phyloP scores from a whole-genome alignment of 2,113 vertebrate genomes.

The Gallinago paraguaiae region DNA sequence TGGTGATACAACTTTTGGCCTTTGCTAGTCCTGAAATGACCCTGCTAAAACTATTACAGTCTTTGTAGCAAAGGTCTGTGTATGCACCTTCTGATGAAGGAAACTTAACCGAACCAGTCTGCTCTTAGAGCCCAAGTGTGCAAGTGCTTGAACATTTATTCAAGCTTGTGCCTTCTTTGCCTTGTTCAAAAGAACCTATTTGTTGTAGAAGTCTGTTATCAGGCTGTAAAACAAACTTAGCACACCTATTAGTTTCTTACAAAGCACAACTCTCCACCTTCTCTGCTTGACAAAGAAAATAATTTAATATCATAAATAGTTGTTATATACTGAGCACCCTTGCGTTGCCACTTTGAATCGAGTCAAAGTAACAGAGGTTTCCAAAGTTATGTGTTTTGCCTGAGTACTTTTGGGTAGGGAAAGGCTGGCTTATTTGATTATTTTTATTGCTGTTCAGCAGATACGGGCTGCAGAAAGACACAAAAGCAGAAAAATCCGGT shows the following conservation, averaged over 20 bases:
- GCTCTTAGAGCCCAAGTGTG: background rate
- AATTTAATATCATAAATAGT: background rate
- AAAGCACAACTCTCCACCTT: background rate
- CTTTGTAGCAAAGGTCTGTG: background rate
- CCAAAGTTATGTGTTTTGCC: background rate
- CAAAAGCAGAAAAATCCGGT: constrained; percentile 26
- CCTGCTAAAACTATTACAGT: background rate
- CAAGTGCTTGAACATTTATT: background rate
- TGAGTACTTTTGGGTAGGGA: background rate
- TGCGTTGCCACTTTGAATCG: background rate
- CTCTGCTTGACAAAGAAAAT: background rate
- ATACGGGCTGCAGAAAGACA: constrained; percentile 2
- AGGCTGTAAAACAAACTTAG: background rate
- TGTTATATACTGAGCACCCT: background rate
- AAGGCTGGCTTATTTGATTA: background rate
- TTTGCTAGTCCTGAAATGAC: background rate
- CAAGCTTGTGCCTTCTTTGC: background rate
- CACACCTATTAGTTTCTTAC: background rate
- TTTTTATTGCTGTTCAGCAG: constrained; percentile 17
- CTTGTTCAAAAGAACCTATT: background rate
- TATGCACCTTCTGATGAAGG: background rate
- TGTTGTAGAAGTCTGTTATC: background rate
- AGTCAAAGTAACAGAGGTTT: background rate
- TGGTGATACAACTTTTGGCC: background rate
- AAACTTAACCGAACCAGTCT: background rate